Conservation (phyloP, 2,113 vertebrate genomes). For the Zapus hudsonius region DNA sequence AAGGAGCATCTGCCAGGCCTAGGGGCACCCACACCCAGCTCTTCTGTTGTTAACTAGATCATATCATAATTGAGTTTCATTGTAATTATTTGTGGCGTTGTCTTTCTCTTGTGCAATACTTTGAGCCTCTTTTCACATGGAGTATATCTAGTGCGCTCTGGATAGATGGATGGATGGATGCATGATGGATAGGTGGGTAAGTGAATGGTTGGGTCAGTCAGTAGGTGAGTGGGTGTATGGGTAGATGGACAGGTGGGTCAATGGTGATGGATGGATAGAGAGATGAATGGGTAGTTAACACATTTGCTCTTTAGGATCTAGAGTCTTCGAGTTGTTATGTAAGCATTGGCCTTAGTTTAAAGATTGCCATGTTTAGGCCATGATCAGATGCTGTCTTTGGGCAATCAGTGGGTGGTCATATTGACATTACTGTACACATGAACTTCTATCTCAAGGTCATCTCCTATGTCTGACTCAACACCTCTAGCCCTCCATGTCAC, state of each 20-base stretch:
- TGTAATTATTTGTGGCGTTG: neutral
- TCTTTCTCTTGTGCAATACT: neutral
- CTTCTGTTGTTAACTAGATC: constrained; percentile 47
- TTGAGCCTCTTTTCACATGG: neutral
- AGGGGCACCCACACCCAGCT: neutral
- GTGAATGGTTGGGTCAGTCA: neutral
- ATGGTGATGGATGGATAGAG: neutral
- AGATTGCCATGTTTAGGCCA: neutral
- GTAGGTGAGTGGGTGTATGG: neutral
- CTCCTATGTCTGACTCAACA: neutral
- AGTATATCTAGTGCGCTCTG: neutral
- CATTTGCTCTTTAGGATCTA: neutral
- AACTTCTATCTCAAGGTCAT: neutral
- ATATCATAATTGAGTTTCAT: constrained; percentile 47
- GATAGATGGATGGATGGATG: neutral
- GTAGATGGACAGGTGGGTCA: neutral
- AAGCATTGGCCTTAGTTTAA: neutral
- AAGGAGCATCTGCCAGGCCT: constrained; percentile 16
- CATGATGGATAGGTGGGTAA: too few species aligned
- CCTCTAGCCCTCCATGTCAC: too few species aligned
- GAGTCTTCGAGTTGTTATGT: neutral
- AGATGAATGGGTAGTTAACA: too few species aligned
- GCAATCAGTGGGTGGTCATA: neutral
- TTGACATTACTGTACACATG: neutral
- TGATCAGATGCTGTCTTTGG: neutral